Conservation (phyloP, 2,113 vertebrate genomes). For the Hystrix cristata region DNA sequence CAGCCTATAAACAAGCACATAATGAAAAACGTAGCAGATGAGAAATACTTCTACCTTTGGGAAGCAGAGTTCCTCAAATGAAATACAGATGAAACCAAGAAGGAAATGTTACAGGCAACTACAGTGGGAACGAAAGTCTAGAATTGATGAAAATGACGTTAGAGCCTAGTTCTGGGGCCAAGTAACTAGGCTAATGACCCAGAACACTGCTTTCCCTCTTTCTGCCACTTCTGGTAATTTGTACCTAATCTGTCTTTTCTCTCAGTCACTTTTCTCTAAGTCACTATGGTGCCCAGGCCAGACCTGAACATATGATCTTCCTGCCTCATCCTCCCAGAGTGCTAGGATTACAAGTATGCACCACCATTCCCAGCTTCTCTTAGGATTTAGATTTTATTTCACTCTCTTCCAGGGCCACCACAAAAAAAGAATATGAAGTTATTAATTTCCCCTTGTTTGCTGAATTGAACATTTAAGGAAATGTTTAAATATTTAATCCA, state of each 20-base stretch:
- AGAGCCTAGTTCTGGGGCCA: background rate
- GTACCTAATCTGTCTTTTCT: background rate
- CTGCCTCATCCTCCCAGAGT: background rate
- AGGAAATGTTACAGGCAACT: background rate
- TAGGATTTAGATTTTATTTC: slow-evolving; percentile 51
- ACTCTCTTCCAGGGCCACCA: slow-evolving; percentile 5
- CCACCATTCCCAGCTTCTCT: background rate
- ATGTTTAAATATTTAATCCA: slow-evolving; percentile 59
- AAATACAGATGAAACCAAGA: background rate
- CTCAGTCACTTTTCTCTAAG: background rate
- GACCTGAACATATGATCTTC: background rate
- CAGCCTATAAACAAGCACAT: background rate
- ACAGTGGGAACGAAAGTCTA: background rate
- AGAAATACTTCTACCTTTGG: background rate
- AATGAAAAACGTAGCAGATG: slow-evolving; percentile 26
- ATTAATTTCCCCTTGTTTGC: slow-evolving; percentile 30
- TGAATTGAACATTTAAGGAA: slow-evolving; percentile 57
- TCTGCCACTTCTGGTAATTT: background rate
- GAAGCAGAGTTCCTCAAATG: background rate
- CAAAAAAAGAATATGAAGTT: slow-evolving; percentile 32
- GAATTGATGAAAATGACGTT: background rate
- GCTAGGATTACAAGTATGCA: background rate
- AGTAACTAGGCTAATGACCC: background rate
- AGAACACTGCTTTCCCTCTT: background rate
- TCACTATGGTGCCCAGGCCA: background rate